Conservation (phyloP, 2,113 vertebrate species). For the Polypterus senegalus region DNA sequence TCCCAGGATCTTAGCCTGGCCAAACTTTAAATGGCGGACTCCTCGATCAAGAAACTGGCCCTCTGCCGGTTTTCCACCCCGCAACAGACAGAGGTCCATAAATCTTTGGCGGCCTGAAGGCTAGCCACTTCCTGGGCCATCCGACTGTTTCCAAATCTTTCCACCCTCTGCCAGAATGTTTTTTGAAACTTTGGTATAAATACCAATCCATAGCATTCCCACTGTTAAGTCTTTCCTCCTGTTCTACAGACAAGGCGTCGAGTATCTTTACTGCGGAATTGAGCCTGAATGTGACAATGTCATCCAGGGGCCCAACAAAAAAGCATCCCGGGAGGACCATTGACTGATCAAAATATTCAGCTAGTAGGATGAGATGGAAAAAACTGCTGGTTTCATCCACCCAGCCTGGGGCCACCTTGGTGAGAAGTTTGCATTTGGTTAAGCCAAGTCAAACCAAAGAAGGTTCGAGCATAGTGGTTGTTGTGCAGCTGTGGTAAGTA, state of each 20-base stretch:
- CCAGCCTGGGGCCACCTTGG: slow-evolving; percentile 31
- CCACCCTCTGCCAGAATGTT: slow-evolving; percentile 66
- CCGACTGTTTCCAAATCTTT: slow-evolving; percentile 47
- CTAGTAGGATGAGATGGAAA: slow-evolving; percentile 69
- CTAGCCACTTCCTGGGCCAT: slow-evolving; percentile 56
- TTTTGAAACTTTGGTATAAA: slow-evolving; percentile 70
- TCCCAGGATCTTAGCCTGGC: slow-evolving; percentile 65
- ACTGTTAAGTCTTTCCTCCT: slow-evolving; percentile 54
- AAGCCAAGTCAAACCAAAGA: slow-evolving; percentile 79
- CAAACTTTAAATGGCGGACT: slow-evolving; percentile 78
- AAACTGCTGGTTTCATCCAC: slow-evolving; percentile 29
- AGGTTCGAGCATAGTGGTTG: slow-evolving; percentile 79
- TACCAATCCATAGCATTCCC: slow-evolving; percentile 80
- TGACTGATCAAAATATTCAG: slow-evolving; percentile 79
- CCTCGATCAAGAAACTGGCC: slow-evolving; percentile 56
- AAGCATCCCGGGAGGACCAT: slow-evolving; percentile 70
- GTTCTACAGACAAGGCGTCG: slow-evolving; percentile 38
- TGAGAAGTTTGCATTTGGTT: slow-evolving; percentile 50
- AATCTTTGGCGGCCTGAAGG: slow-evolving; percentile 46
- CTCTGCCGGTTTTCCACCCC: slow-evolving; percentile 58
- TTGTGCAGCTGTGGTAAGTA: slow-evolving; percentile 53
- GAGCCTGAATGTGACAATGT: slow-evolving; percentile 68
- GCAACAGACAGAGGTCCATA: slow-evolving; percentile 53
- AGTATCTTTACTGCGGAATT: slow-evolving; percentile 42
- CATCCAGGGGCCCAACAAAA: slow-evolving; percentile 76